A percentile compares a stretch with the other conserved stretches of the same genome.
These are phyloP conservation scores for Melanargia galathea DNA, from an alignment of 2,888 invertebrate species.

Conservation along the genomic window DNA sequence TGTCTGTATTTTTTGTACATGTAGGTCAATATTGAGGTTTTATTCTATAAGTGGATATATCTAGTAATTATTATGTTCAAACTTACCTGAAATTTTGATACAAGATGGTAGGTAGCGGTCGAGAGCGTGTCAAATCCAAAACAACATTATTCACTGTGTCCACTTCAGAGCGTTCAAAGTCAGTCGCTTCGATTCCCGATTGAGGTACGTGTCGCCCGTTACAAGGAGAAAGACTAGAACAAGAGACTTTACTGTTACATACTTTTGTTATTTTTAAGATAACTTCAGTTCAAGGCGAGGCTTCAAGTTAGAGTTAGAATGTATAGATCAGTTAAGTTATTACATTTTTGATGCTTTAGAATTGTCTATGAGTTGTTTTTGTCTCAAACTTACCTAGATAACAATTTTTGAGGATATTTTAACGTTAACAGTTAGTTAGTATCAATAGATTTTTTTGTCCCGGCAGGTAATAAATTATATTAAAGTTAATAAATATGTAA, in stretches of 20 bases:
- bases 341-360: background rate
- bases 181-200: constrained; percentile 38
- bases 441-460: background rate
- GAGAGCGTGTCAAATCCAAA: constrained; percentile 55
- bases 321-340: background rate
- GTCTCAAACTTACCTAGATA: constrained; percentile 16
- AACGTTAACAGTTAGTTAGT: background rate
- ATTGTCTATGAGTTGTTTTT: too few relatives aligned
- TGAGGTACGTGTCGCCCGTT: constrained; percentile 39
- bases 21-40: too few relatives aligned
- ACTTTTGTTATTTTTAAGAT: constrained; percentile 5
- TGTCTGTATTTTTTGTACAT: too few relatives aligned
- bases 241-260: constrained; percentile 32
- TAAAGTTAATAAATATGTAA: background rate
- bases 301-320: background rate
- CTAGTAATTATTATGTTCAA: background rate
- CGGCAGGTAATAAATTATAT: background rate
- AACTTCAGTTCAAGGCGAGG: background rate
- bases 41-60: background rate
- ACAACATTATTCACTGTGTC: constrained; percentile 56
- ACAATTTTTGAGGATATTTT: background rate
- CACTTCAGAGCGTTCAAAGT: constrained; percentile 46
- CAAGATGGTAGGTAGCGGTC: constrained; percentile 44
- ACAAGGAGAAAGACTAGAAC: constrained; percentile 48
- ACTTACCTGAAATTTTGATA: constrained; percentile 49